Base-by-base conservation (phyloP, 2,888 invertebrate genomes). In the Icerya purchasi region DNA sequence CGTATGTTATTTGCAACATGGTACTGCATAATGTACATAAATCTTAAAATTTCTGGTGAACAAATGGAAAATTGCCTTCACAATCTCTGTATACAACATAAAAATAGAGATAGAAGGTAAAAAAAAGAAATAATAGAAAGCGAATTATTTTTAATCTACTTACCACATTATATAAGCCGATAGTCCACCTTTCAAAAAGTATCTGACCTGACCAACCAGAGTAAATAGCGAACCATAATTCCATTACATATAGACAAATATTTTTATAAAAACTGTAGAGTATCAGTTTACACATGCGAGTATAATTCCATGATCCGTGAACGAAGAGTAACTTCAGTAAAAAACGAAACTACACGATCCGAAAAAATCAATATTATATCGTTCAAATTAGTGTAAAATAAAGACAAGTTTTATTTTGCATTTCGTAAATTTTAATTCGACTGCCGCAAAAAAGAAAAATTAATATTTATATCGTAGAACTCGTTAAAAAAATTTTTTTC, bases 231-330 rank as follows among this genome's bases (percentile, higher is more conserved):
- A 96, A 98, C 96, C 96, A 97, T 61, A 97, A 78, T 76, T 98
- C 97, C 70, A 98, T 97, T 65, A 99, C 92, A 74, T 98, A 98
- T 22, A 99, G 79, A 72, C 97, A 97, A 69, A 99, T 96, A 75
- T 99, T 99, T 75, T 98, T 99, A 78, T 98, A 97, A 77, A 98
- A 99, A 68, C 93, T 96, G 76, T 97, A 98, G 62, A 98, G 79
- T 69, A 98, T 96, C 60, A 98, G 79, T 75, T 96, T 97, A 75
- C 92, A 93, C 78, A 97, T 88, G 67, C 98, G 80, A 62, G 87
- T 87, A 75, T 97, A 96, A 75, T 94, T 97, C 97, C 97, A 99
- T 19, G 97, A 89, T 59, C 98, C 98, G 73, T 98, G 98, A 55
- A 98, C 97, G 68, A 98, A 78, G 62, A 98, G 75, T 61, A 98